phyloP scores from a whole-genome alignment of 2,113 vertebrate species.

The Marcusenius ussheri region DNA sequence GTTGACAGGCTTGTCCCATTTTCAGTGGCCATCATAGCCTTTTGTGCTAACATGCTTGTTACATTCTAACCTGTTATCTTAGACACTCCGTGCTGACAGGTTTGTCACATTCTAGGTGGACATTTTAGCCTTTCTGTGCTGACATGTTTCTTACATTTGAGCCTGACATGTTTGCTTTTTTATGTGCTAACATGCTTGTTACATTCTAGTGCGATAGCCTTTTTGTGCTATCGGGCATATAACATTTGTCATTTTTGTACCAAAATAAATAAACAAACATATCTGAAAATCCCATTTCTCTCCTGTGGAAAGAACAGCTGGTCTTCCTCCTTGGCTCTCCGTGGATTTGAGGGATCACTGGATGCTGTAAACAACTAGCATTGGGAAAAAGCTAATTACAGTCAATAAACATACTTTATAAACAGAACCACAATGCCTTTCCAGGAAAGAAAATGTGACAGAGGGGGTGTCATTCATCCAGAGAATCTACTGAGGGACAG shows the following conservation, averaged over 20 bases:
- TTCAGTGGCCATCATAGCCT: neutral
- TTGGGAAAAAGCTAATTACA: slow-evolving; percentile 42
- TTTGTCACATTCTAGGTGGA: neutral
- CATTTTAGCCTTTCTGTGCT: neutral
- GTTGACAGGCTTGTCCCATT: neutral
- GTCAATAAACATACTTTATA: slow-evolving; percentile 44
- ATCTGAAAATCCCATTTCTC: neutral
- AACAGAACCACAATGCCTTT: slow-evolving; percentile 30
- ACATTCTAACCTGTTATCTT: neutral
- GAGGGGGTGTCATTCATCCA: slow-evolving; percentile 31
- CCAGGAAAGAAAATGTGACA: slow-evolving; percentile 12
- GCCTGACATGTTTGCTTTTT: neutral
- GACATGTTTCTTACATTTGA: neutral
- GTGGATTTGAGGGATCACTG: slow-evolving; percentile 32
- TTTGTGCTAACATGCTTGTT: neutral
- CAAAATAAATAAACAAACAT: neutral
- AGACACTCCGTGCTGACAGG: neutral
- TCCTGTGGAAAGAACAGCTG: neutral
- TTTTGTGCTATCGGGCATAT: neutral
- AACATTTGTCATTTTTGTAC: neutral
- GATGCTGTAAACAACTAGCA: slow-evolving; percentile 33
- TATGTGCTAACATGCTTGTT: neutral
- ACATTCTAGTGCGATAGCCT: neutral
- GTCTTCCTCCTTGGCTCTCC: neutral
- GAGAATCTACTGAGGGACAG: slow-evolving; percentile 15